Evolutionary conservation across 2,888 invertebrate genomes (phyloP), one percentile per base, ranked within the genome.

Genomic region (Meteorus cinctellus): DNA sequence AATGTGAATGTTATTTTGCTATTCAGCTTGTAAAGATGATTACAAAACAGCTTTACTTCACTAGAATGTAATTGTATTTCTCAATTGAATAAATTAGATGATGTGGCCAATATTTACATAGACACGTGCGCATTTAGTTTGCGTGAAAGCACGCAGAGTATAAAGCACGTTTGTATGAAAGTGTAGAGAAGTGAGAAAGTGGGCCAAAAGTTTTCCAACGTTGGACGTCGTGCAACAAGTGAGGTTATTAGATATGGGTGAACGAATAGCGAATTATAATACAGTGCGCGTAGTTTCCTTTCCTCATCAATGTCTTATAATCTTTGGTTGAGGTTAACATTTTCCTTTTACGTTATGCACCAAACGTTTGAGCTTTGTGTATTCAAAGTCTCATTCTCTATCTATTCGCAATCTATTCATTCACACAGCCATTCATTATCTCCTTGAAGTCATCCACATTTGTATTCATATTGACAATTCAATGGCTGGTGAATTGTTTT

Each of bases 231-330:
- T 82, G 89, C 89, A 89, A 89, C 89, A 89, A 89, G 89, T 89
- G 89, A 88, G 85, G 86, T 88, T 89, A 89, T 89, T 88, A 89
- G 88, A 85, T 87, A 84, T 82, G 84, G 84, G 83, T 80, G 83
- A 80, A 76, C 75, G 77, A 79, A 79, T 80, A 78, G 82, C 84
- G 86, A 88, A 88, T 89, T 88, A 88, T 89, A 89, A 89, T 88
- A 87, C 87, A 89, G 88, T 88, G 88, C 87, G 88, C 84, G 78
- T 83, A 79, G 82, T 82, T 68, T 76, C 67, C 69, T 24, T 45
- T 36, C 31, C n/a, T 16, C 82, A 34, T 84, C 84, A 86, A 84
- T 87, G 85, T 87, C 85, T 85, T 85, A 79, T 83, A 78, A 41
- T 59, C 48, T 12, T 27, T 51, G 34, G 34, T 4, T 34, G 34